Evolutionary conservation across 2,113 vertebrate genomes (phyloP).

Genomic region (Sclerurus mexicanus): DNA sequence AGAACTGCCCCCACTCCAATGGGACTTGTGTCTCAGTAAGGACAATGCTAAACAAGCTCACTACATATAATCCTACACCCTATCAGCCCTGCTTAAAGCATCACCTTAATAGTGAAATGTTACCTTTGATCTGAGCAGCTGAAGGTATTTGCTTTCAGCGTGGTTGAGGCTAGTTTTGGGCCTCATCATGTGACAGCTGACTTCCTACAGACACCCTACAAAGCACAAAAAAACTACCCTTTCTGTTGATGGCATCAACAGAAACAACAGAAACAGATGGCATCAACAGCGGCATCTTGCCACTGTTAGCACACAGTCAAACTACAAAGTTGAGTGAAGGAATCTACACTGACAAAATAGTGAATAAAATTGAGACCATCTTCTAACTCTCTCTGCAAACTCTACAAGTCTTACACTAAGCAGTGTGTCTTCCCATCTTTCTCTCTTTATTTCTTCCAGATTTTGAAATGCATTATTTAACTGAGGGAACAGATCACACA

Average conservation of each 20-base stretch:
- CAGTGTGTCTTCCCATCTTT: not conserved
- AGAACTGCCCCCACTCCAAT: not conserved
- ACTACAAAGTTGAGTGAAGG: not conserved
- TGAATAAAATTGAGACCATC: not conserved
- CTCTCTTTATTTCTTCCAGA: not conserved
- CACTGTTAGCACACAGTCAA: not conserved
- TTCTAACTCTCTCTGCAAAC: not conserved
- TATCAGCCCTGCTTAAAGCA: not conserved
- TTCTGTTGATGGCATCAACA: not conserved
- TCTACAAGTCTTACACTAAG: not conserved
- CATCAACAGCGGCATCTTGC: fast-evolving
- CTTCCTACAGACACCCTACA: not conserved
- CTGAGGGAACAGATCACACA: not conserved
- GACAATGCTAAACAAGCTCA: not conserved
- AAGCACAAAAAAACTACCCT: not conserved
- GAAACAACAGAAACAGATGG: too few species aligned
- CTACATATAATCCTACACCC: not conserved
- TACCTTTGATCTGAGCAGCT: not conserved
- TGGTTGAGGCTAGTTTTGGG: not conserved
- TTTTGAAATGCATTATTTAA: not conserved
- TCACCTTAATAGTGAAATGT: not conserved
- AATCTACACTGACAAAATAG: not conserved
- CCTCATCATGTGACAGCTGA: not conserved
- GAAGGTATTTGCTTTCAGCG: not conserved
- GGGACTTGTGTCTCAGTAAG: not conserved